Evolutionary conservation across 2,888 invertebrate genomes (phyloP).

Genomic region (Nymphalis c-album): DNA sequence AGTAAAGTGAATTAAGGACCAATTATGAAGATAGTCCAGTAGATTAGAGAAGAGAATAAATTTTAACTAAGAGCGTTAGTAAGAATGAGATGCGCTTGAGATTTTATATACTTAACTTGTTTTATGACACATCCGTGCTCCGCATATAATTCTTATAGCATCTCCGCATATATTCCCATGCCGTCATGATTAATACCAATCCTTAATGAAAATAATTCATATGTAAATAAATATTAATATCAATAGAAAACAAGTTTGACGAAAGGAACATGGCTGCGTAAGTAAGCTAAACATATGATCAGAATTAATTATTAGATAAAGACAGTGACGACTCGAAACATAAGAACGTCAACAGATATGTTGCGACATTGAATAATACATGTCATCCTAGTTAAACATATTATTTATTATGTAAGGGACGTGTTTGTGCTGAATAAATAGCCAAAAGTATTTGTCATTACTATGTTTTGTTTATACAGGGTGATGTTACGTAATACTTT

Average conservation of each 20-base stretch:
- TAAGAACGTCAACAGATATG: constrained; percentile 33
- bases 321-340: constrained; percentile 26
- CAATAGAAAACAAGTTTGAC: not conserved
- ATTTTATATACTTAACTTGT: no score
- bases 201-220: no score
- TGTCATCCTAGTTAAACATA: constrained; percentile 41
- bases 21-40: no score
- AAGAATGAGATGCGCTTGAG: no score
- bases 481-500: constrained; percentile 34
- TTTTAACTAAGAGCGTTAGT: no score
- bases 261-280: not conserved
- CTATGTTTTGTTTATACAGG: constrained; percentile 40
- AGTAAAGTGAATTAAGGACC: no score
- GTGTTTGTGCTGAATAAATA: constrained; percentile 49
- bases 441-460: constrained; percentile 45
- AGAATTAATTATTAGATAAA: not conserved
- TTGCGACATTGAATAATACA: constrained; percentile 43
- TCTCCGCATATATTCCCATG: no score
- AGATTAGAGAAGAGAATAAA: no score
- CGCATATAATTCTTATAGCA: no score
- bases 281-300: not conserved
- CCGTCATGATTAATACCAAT: no score
- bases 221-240: not conserved
- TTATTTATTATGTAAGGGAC: constrained; percentile 47
- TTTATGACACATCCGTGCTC: no score